Percentiles rank a stretch among this genome's conserved stretches.
phyloP scores from a whole-genome alignment of 2,888 invertebrate species.

The Alcis repandata region DNA sequence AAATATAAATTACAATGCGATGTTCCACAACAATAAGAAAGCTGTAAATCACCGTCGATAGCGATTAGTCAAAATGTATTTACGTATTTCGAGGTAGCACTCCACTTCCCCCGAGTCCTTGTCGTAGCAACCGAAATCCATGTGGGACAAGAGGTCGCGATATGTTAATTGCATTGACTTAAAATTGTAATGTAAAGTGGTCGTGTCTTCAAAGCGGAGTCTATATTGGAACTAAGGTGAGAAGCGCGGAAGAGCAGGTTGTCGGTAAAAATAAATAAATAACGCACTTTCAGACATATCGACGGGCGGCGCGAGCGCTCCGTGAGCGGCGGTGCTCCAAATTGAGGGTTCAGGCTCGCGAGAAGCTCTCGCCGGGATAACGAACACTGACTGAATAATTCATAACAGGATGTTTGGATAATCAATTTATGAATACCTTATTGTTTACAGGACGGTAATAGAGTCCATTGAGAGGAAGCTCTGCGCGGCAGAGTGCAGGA shows the following conservation, averaged over 20 bases:
- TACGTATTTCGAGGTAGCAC: constrained; percentile 90
- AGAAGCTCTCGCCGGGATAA: constrained; percentile 55
- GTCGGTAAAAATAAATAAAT: constrained; percentile 79
- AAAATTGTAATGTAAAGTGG: constrained; percentile 61
- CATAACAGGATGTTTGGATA: constrained; percentile 78
- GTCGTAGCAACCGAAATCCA: constrained; percentile 89
- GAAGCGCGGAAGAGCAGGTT: constrained; percentile 69
- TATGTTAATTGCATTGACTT: constrained; percentile 69
- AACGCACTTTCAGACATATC: constrained; percentile 82
- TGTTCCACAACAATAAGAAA: constrained; percentile 77
- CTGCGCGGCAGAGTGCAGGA: constrained; percentile 15
- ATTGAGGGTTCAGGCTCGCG: constrained; percentile 73
- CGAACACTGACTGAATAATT: constrained; percentile 61
- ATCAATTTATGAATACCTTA: constrained; percentile 66
- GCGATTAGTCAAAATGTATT: constrained; percentile 81
- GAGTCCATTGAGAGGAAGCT: constrained; percentile 36
- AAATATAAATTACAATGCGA: constrained; percentile 85
- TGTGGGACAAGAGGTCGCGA: constrained; percentile 67
- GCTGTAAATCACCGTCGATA: constrained; percentile 71
- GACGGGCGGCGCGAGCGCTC: constrained; percentile 73
- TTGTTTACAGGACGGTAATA: constrained; percentile 51
- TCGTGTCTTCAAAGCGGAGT: constrained; percentile 78
- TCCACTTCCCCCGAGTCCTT: constrained; percentile 90
- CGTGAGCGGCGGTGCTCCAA: constrained; percentile 71
- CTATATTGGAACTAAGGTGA: constrained; percentile 78